These are phyloP conservation scores for Euplagia quadripunctaria DNA, from an alignment of 2,888 invertebrate species.

Conservation along the genomic window DNA sequence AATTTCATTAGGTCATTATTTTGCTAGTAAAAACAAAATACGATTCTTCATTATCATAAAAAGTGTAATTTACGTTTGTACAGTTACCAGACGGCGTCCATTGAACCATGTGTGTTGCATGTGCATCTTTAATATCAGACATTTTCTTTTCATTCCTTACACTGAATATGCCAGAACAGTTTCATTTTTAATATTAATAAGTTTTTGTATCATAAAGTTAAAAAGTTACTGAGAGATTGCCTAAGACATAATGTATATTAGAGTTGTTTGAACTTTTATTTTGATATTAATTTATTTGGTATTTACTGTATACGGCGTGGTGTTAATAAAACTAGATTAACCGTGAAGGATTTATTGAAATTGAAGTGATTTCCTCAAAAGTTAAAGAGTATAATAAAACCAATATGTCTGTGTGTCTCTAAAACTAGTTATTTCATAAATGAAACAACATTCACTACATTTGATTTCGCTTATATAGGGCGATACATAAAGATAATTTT, in stretches of 20 bases:
- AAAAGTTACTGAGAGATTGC: too few relatives aligned
- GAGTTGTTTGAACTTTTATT: neutral
- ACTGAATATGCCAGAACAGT: neutral
- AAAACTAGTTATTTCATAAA: neutral
- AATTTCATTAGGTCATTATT: neutral
- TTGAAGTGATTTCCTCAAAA: neutral
- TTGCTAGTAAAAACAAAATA: neutral
- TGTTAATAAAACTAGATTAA: neutral
- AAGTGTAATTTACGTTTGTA: slow-evolving; percentile 5
- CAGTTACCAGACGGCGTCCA: slow-evolving; percentile 15
- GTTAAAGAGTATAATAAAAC: neutral
- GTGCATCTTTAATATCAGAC: slow-evolving; percentile 26
- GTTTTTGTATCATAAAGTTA: too few relatives aligned
- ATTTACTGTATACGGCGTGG: neutral
- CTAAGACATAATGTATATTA: neutral
- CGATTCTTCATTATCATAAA: slow-evolving; percentile 16
- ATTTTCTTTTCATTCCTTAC: slow-evolving; percentile 1
- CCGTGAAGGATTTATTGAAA: neutral
- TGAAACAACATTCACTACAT: neutral
- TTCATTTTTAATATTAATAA: neutral
- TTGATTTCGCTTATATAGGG: neutral
- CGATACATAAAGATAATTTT: neutral
- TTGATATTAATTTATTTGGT: neutral
- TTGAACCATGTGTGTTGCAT: slow-evolving; percentile 33
- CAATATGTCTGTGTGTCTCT: neutral